Evolutionary conservation across 2,113 vertebrate genomes (phyloP).

Genomic region (Chaenogobius annularis): DNA sequence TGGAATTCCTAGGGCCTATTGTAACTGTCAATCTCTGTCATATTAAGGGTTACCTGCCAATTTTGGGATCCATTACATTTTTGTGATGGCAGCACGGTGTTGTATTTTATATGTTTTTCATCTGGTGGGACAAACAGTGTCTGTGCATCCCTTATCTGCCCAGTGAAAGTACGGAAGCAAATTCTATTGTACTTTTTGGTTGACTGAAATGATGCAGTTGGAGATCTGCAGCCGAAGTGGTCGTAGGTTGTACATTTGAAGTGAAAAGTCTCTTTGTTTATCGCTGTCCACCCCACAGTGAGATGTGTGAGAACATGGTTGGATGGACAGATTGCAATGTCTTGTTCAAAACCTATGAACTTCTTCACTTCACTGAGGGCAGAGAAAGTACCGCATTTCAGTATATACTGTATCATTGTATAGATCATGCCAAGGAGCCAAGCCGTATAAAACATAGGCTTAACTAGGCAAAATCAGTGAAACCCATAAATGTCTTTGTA

Average conservation of each 20-base stretch:
- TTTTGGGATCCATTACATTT: too few species aligned
- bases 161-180: neutral
- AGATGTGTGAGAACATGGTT: neutral
- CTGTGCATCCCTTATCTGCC: too few species aligned
- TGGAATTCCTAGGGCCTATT: too few species aligned
- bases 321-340: neutral
- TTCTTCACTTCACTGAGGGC: slow-evolving; percentile 36
- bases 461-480: neutral
- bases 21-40: too few species aligned
- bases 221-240: neutral
- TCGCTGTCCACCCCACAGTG: neutral
- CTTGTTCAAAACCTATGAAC: neutral
- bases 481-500: neutral
- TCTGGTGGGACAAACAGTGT: too few species aligned
- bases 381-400: slow-evolving; percentile 21
- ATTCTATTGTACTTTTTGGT: neutral
- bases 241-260: neutral
- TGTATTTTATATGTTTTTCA: neutral
- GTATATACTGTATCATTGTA: neutral
- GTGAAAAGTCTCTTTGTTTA: neutral
- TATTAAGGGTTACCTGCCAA: too few species aligned
- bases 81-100: too few species aligned
- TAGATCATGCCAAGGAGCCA: neutral
- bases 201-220: neutral
- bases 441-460: neutral